phyloP scores from a whole-genome alignment of 2,113 vertebrate genomes.

The Melanostigma gelatinosum region DNA sequence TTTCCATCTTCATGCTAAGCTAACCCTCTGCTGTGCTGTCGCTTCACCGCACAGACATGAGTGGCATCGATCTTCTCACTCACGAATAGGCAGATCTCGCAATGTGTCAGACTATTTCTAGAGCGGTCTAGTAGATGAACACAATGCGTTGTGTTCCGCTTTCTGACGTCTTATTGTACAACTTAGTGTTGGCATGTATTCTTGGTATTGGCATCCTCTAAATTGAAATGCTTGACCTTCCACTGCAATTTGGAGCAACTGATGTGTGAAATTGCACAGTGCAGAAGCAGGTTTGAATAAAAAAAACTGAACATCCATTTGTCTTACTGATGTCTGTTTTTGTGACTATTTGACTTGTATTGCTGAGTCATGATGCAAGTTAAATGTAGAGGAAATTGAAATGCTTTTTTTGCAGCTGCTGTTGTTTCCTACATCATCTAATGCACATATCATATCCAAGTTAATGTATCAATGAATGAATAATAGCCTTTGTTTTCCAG shows the following conservation, averaged over 20 bases:
- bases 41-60: neutral
- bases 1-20: neutral
- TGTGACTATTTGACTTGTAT: neutral
- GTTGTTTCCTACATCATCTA: conserved; percentile 40
- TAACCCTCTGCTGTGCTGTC: neutral
- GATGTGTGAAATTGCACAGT: conserved; percentile 57
- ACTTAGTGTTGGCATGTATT: neutral
- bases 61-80: neutral
- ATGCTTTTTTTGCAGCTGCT: conserved; percentile 34
- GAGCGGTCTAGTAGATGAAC: conserved; percentile 14
- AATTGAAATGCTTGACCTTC: conserved; percentile 56
- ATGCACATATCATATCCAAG: conserved; percentile 39
- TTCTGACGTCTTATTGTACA: conserved; percentile 36
- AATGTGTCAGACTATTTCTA: neutral
- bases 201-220: conserved; percentile 19
- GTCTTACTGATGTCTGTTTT: conserved; percentile 1
- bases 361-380: neutral
- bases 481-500: conserved; percentile 61
- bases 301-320: conserved; percentile 1
- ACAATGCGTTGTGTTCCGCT: conserved; percentile 7
- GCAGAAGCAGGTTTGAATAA: conserved; percentile 16
- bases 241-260: conserved; percentile 56
- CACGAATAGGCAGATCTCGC: neutral
- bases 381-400: conserved; percentile 3
- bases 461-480: conserved; percentile 54